These are phyloP conservation scores for Trichonephila inaurata DNA, from an alignment of 1,140 invertebrate species.

Conservation along the genomic window DNA sequence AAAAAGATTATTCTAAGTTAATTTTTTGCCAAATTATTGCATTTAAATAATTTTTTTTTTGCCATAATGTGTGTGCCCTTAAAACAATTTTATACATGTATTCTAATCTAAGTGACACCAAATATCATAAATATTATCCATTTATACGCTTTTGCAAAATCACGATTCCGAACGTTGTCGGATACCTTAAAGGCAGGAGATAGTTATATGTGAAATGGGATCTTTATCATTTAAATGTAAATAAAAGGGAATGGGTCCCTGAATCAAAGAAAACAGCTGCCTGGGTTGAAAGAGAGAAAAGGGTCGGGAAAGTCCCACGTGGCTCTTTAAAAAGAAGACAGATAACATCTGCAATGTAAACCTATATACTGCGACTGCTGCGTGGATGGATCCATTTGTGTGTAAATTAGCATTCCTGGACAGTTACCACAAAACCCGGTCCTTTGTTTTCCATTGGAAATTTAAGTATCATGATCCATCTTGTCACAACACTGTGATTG, in stretches of 20 bases:
- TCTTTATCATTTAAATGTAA: constrained; percentile 72
- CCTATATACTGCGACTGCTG: constrained; percentile 74
- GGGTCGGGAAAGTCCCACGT: constrained; percentile 68
- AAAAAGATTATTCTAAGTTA: too few species aligned
- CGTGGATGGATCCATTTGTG: constrained; percentile 71
- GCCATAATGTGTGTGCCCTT: too few species aligned
- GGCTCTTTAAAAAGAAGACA: constrained; percentile 67
- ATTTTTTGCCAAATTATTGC: too few species aligned
- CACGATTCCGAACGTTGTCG: too few species aligned
- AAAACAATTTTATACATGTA: too few species aligned
- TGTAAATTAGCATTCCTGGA: constrained; percentile 77
- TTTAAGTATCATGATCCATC: too few species aligned
- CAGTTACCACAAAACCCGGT: constrained; percentile 74
- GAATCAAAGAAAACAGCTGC: constrained; percentile 62
- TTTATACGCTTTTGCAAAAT: too few species aligned
- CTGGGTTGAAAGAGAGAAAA: neutral
- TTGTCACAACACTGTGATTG: too few species aligned
- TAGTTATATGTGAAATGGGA: constrained; percentile 33
- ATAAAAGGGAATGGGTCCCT: constrained; percentile 71
- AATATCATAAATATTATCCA: too few species aligned
- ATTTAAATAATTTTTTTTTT: too few species aligned
- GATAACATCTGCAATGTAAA: constrained; percentile 76
- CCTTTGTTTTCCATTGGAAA: neutral
- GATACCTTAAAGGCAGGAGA: too few species aligned
- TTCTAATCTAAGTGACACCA: too few species aligned